phyloP scores from a whole-genome alignment of 2,113 vertebrate species.

The Psilopsiagon aurifrons region DNA sequence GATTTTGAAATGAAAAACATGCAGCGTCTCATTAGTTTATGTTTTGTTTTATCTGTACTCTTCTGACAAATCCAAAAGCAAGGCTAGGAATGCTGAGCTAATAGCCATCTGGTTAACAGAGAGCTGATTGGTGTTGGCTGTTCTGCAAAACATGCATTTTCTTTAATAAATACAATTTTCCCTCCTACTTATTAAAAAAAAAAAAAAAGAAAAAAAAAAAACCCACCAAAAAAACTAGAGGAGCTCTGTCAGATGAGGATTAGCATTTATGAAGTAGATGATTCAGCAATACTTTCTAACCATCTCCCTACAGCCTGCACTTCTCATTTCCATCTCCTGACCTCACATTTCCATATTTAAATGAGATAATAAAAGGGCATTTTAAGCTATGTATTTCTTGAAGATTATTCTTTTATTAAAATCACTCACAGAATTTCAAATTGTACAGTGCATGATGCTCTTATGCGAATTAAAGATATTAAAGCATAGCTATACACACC shows the following conservation, averaged over 20 bases:
- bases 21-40: not conserved
- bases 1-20: not conserved
- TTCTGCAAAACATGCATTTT: not conserved
- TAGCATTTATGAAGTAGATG: not conserved
- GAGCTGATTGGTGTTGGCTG: not conserved
- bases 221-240: rapidly evolving
- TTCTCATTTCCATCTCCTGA: not conserved
- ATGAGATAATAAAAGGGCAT: not conserved
- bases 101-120: not conserved
- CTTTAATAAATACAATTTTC: not conserved
- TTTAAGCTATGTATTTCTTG: not conserved
- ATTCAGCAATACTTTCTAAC: not conserved
- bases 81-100: not conserved
- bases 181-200: not conserved
- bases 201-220: too few relatives aligned
- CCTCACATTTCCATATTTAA: not conserved
- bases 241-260: not conserved
- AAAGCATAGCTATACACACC: not conserved
- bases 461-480: not conserved
- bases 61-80: not conserved
- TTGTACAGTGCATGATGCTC: not conserved
- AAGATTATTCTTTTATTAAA: constrained; percentile 8
- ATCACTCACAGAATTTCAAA: not conserved
- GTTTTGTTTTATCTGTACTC: not conserved
- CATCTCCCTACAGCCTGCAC: not conserved